Evolutionary conservation across 2,888 invertebrate genomes (phyloP).

Genomic region (Temnothorax rugatulus): DNA sequence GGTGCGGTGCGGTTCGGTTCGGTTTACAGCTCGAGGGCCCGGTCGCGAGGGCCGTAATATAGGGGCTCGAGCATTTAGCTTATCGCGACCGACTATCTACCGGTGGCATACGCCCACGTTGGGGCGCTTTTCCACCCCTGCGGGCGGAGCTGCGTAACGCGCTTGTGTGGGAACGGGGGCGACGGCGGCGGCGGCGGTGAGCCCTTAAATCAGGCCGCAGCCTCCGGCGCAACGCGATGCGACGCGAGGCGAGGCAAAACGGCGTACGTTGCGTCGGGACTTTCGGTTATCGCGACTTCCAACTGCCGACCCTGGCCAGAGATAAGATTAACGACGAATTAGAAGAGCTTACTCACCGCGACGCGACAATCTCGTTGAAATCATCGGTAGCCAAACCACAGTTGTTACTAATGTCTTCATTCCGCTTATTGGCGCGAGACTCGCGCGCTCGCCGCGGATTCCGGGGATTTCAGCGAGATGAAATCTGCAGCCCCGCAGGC

Average conservation of each 20-base stretch:
- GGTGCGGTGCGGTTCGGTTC: slow-evolving; percentile 48
- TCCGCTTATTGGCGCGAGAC: not conserved
- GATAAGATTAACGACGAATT: slow-evolving; percentile 76
- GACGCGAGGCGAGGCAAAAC: slow-evolving; percentile 1
- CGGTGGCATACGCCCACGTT: slow-evolving; percentile 81
- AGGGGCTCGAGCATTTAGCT: slow-evolving; percentile 83
- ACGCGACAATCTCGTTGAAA: not conserved
- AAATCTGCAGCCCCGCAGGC: slow-evolving; percentile 26
- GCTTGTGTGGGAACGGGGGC: slow-evolving; percentile 48
- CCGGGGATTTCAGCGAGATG: slow-evolving; percentile 41
- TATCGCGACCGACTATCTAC: slow-evolving; percentile 83
- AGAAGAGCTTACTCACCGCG: slow-evolving; percentile 37
- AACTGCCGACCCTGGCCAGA: slow-evolving; percentile 67
- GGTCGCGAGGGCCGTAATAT: slow-evolving; percentile 73
- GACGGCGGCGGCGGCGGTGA: slow-evolving; percentile 32
- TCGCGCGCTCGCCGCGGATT: not conserved
- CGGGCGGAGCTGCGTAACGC: slow-evolving; percentile 60
- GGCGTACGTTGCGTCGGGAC: slow-evolving; percentile 69
- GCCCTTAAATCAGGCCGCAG: slow-evolving; percentile 84
- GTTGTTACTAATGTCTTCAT: slow-evolving; percentile 42
- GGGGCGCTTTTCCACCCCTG: slow-evolving; percentile 76
- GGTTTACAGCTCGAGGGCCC: slow-evolving; percentile 69
- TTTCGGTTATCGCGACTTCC: slow-evolving; percentile 80
- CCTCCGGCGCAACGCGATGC: slow-evolving; percentile 70
- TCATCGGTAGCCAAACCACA: not conserved